Evolutionary conservation across 2,888 invertebrate genomes (phyloP).

Genomic region (Poecilobothrus nobilitatus): DNA sequence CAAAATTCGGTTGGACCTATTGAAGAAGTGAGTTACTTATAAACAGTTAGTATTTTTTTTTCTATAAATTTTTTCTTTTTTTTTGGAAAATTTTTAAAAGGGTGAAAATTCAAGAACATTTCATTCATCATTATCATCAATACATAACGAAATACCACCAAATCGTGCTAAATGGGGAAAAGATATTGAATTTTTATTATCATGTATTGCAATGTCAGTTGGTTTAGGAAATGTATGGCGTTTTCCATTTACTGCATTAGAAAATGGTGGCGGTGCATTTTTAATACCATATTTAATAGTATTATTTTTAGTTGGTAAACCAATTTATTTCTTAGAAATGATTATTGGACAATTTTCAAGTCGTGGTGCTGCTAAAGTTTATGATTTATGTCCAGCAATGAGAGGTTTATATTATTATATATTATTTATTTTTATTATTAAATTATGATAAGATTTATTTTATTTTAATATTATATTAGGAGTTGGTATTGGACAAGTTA

Average conservation of each 20-base stretch:
- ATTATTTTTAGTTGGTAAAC: slow-evolving; percentile 55
- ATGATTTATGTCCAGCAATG: slow-evolving; percentile 58
- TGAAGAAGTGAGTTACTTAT: background rate
- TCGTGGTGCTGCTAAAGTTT: slow-evolving; percentile 58
- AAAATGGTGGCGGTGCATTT: slow-evolving; percentile 62
- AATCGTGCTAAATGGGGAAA: slow-evolving; percentile 43
- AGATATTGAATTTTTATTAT: slow-evolving; percentile 42
- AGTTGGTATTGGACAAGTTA: slow-evolving; percentile 50
- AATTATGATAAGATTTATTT: no score
- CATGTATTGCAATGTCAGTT: slow-evolving; percentile 51
- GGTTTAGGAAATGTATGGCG: slow-evolving; percentile 63
- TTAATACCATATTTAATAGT: slow-evolving; percentile 57
- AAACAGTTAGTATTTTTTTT: background rate
- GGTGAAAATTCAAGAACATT: background rate
- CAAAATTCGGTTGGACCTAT: background rate
- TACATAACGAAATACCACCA: background rate
- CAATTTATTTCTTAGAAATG: slow-evolving; percentile 66
- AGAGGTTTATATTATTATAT: slow-evolving; percentile 52
- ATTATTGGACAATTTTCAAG: slow-evolving; percentile 65
- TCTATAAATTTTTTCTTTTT: background rate
- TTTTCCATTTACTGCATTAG: slow-evolving; percentile 57
- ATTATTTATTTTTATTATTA: background rate
- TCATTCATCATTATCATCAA: background rate
- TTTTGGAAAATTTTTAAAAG: background rate
- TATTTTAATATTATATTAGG: slow-evolving; percentile 36